A percentile compares a stretch with the other conserved stretches of the same genome.
phyloP scores from a whole-genome alignment of 2,113 vertebrate genomes.

The Cyanoderma ruficeps region DNA sequence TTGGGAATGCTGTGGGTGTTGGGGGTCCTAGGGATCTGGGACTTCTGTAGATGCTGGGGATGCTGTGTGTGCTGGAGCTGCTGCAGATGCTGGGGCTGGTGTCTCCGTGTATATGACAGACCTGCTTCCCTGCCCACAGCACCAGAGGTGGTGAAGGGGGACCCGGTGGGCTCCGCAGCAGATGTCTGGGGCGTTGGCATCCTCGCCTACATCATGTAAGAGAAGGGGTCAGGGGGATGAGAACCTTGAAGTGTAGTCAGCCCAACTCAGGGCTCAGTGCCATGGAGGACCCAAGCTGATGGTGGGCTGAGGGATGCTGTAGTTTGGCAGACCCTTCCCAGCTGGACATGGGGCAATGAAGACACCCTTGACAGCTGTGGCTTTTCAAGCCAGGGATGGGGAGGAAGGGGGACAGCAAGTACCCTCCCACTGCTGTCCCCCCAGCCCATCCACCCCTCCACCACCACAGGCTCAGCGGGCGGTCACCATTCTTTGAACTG shows the following conservation, averaged over 20 bases:
- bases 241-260: not conserved
- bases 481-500: conserved; percentile 88
- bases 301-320: not conserved
- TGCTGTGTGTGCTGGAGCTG: not conserved
- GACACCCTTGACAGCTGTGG: not conserved
- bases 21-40: not conserved
- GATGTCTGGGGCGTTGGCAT: conserved; percentile 95
- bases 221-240: not conserved
- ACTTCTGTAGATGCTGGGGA: not conserved
- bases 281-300: not conserved
- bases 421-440: rapidly evolving
- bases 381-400: not conserved
- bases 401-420: not conserved
- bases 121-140: conserved; percentile 72
- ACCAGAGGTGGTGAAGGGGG: conserved; percentile 96
- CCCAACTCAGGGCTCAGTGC: not conserved
- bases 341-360: not conserved
- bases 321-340: not conserved
- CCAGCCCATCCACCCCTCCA: not conserved
- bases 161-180: conserved; percentile 91
- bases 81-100: not conserved
- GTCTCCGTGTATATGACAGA: not conserved
- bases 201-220: conserved; percentile 96
- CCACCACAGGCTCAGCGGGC: conserved; percentile 88
- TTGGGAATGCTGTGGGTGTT: not conserved